phyloP scores from a whole-genome alignment of 2,888 invertebrate genomes.

The Heterodera filipjevi region DNA sequence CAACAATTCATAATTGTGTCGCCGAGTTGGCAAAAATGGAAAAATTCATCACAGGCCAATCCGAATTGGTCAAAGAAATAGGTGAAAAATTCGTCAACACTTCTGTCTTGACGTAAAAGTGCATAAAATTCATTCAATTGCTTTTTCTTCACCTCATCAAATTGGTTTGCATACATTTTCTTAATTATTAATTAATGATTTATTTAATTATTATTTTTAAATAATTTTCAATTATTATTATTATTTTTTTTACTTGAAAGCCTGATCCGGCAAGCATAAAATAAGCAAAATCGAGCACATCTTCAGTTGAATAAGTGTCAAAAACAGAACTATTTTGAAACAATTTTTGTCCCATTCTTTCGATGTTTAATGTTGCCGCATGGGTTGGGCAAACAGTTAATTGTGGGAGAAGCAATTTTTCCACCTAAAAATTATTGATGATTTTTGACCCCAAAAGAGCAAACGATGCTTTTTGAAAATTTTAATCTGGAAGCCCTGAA shows the following conservation, averaged over 20 bases:
- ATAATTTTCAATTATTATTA: too few relatives aligned
- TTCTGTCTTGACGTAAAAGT: conserved; percentile 12
- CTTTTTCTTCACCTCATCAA: conserved; percentile 30
- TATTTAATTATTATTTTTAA: background rate
- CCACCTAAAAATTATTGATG: conserved; percentile 27
- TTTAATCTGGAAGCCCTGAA: too few relatives aligned
- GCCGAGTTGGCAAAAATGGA: conserved; percentile 42
- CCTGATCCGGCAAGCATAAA: conserved; percentile 43
- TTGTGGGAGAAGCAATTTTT: conserved; percentile 40
- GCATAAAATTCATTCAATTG: conserved; percentile 32
- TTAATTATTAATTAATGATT: background rate
- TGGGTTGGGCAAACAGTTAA: conserved; percentile 41
- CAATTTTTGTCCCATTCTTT: conserved; percentile 29
- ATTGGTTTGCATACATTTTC: conserved; percentile 35
- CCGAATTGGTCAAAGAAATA: conserved; percentile 42
- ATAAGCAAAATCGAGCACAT: conserved; percentile 40
- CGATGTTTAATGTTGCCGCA: conserved; percentile 35
- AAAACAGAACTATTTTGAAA: conserved; percentile 20
- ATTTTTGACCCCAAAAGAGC: too few relatives aligned
- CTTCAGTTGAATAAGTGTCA: conserved; percentile 11
- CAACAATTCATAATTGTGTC: conserved; percentile 42
- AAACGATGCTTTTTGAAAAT: too few relatives aligned
- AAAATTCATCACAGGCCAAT: conserved; percentile 42
- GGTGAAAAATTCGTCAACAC: conserved; percentile 9
- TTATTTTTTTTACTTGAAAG: conserved; percentile 39